Evolutionary conservation across 2,113 vertebrate genomes (phyloP), one percentile per base, ranked within the genome.

Genomic region (Todiramphus saurophagus): DNA sequence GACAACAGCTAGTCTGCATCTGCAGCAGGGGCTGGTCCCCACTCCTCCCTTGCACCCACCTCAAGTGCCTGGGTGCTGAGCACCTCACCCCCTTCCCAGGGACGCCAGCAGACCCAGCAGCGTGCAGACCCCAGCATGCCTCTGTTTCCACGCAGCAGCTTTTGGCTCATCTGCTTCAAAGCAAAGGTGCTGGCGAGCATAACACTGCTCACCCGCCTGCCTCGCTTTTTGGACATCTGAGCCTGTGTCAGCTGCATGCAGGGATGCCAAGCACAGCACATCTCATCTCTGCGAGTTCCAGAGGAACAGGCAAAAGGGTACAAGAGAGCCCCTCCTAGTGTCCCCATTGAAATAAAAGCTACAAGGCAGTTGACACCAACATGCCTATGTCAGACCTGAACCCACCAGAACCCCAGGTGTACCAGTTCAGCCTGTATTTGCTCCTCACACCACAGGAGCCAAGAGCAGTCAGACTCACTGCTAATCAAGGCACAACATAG

Each of bases 161-260:
- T 10, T 16, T 11, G 31, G 17, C 66, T 86, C 2, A 10, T 4
- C 55, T 43, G 64, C 66, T 33, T 16, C 33, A 20, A 16, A 37
- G 25, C 24, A 24, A 48, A 28, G 28, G 48, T 16, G 3, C 30
- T 13, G 28, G 59, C 35, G 5, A 31, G 25, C 15, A 10, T 21
- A 18, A 19, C 2, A 5, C 58, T 10, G 16, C 24, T 46, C 39
- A 23, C 27, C 27, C 1, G 9, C 17, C n/a, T 6, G 48, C 18
- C 76, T 9, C 6, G 6, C 3, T 5, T 20, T 51, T 11, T 3
- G 33, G 66, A 5, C 9, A 5, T 3, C 5, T 2, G 33, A 43
- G 44, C 60, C 68, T 14, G 8, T 3, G 11, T 3, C 31, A 9
- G n/a, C 27, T 18, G 3, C 6, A 0, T 1, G 3, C 18, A 2